These are phyloP conservation scores for Nymphalis io DNA, from an alignment of 1,140 invertebrate genomes.

Conservation along the genomic window DNA sequence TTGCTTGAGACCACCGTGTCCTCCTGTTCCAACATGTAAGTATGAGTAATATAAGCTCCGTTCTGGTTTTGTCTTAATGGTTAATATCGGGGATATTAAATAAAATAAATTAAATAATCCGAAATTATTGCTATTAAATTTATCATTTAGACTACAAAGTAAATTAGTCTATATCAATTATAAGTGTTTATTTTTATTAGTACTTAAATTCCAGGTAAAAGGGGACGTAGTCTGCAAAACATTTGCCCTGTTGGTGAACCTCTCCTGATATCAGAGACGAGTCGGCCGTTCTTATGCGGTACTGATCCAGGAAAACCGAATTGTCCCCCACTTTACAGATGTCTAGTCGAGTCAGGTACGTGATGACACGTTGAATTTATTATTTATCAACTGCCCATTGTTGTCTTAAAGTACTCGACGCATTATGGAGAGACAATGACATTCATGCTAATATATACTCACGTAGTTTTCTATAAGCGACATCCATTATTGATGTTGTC, in stretches of 20 bases:
- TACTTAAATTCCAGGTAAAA: slow-evolving; percentile 79
- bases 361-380: slow-evolving; percentile 27
- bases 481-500: slow-evolving; percentile 5
- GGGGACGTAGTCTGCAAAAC: slow-evolving; percentile 86
- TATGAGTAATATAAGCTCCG: slow-evolving; percentile 31
- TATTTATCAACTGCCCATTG: slow-evolving; percentile 29
- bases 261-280: slow-evolving; percentile 88
- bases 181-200: not conserved
- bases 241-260: slow-evolving; percentile 90
- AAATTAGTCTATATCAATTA: not conserved
- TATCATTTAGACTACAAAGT: not conserved
- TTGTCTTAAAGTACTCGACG: slow-evolving; percentile 16
- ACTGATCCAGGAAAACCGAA: slow-evolving; percentile 88
- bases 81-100: too few species aligned
- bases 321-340: slow-evolving; percentile 90
- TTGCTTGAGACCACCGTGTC: slow-evolving; percentile 89
- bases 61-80: too few species aligned
- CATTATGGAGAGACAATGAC: slow-evolving; percentile 35
- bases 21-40: slow-evolving; percentile 90
- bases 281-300: slow-evolving; percentile 91
- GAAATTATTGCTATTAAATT: too few species aligned
- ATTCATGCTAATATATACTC: slow-evolving; percentile 24
- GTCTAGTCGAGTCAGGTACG: slow-evolving; percentile 86
- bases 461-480: not conserved
- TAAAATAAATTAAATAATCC: too few species aligned